Evolutionary conservation across 2,113 vertebrate species (phyloP), one percentile per base, ranked within the genome.

Genomic region (Anoplopoma fimbria): DNA sequence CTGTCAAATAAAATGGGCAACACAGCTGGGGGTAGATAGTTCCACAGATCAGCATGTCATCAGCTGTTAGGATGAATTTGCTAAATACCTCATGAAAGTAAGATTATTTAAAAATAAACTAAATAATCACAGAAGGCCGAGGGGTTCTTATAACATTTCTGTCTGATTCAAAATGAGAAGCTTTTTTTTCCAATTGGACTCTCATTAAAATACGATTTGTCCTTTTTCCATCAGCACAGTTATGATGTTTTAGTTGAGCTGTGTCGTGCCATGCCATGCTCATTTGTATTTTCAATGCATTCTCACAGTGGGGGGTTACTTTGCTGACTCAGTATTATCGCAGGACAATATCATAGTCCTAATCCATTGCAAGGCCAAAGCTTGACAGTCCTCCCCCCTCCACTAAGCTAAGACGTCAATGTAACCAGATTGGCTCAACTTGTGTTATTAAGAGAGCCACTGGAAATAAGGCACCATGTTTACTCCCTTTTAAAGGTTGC

Each of bases 1-100:
- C 90, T 93, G 92, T 94, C 91, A 92, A 86, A 89, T 89, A 74
- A 91, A 93, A 91, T 92, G 86, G 86, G 84, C 82, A 77, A 58
- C 88, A 87, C 93, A 93, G 93, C 92, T 93, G 90, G 91, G 64
- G 88, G 88, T 83, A 88, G 90, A 91, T 91, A 62, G 88, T 75
- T 69, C 87, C 86, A 84, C 87, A 75, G 85, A 93, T 87, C 87
- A 90, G 88, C 84, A 78, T 90, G 91, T 87, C 89, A 87, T 87
- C 86, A 79, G 72, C 69, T 81, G 83, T 86, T 89, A 49, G 79
- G 83, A 86, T 78, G 83, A 53, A 87, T 88, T 83, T 75, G 33
- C 79, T 89, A 90, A 92, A 92, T 70, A 84, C 67, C 84, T 84
- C 76, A 79, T 90, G 79, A 87, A 86, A 85, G 73, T 86, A 72